Evolutionary conservation across 2,113 vertebrate species (phyloP).

Genomic region (Ifrita kowaldi): DNA sequence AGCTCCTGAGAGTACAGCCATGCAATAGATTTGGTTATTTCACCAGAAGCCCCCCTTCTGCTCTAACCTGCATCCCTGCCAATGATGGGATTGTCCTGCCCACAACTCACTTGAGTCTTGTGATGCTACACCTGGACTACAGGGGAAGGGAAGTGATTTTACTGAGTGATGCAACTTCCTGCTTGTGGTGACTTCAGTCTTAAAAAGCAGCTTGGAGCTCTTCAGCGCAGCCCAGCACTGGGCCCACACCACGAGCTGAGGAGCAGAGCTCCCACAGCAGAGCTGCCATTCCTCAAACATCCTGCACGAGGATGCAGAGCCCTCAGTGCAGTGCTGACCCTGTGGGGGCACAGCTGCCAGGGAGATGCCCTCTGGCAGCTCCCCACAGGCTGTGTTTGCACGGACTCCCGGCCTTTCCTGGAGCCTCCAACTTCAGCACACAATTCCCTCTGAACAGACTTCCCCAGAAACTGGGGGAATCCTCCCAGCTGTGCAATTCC

Average conservation of each 20-base stretch:
- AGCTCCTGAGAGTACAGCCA: neutral
- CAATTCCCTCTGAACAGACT: neutral
- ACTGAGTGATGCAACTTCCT: neutral
- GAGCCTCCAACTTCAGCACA: neutral
- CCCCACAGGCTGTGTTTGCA: neutral
- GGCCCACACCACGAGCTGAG: neutral
- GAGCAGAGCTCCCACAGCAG: neutral
- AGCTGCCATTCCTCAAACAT: fast-evolving
- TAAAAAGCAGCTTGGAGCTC: neutral
- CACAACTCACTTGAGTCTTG: neutral
- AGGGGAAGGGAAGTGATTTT: slow-evolving; percentile 12
- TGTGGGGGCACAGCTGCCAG: neutral
- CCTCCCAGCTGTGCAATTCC: neutral
- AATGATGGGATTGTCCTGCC: neutral
- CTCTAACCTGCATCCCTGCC: neutral
- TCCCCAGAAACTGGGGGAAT: neutral
- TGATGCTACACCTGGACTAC: neutral
- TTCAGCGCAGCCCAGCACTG: neutral
- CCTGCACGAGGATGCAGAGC: neutral
- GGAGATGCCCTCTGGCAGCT: neutral
- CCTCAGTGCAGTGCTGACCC: no score
- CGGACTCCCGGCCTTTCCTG: neutral
- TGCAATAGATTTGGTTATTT: neutral
- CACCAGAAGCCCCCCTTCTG: neutral
- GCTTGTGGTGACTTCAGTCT: neutral